Evolutionary conservation across 2,888 invertebrate genomes (phyloP).

Genomic region (Andrena praecox): DNA sequence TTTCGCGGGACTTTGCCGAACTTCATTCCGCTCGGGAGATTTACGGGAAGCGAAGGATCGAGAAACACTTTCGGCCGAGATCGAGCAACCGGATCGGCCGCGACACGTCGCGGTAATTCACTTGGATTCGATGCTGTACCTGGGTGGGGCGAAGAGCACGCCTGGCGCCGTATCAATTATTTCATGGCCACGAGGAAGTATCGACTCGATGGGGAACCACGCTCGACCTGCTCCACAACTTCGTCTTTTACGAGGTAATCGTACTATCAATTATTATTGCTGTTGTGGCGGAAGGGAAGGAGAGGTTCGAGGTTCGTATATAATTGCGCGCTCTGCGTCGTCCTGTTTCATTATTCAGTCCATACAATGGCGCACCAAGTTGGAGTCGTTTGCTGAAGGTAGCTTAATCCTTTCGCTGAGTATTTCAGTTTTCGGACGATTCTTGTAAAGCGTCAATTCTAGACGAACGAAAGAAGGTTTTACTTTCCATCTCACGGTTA

Average conservation of each 20-base stretch:
- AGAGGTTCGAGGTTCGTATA: neutral
- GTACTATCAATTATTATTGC: conserved; percentile 20
- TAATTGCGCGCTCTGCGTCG: neutral
- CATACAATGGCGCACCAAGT: too few species aligned
- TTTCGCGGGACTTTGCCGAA: conserved; percentile 4
- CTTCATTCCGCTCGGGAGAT: conserved; percentile 14
- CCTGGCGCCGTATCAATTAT: conserved; percentile 23
- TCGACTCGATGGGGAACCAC: conserved; percentile 4
- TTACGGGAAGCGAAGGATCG: conserved; percentile 2
- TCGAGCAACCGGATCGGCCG: neutral
- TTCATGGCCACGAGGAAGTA: conserved; percentile 13
- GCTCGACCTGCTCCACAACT: neutral
- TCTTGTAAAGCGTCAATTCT: too few species aligned
- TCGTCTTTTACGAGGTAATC: neutral
- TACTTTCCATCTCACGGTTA: too few species aligned
- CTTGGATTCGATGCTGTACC: neutral
- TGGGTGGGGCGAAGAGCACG: neutral
- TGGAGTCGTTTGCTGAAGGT: too few species aligned
- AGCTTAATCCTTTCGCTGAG: too few species aligned
- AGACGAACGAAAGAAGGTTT: too few species aligned
- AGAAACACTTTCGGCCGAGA: neutral
- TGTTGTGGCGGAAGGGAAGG: neutral
- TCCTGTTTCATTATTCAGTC: neutral
- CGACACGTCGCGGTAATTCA: conserved; percentile 8
- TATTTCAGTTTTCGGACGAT: too few species aligned